Evolutionary conservation across 2,797 vertebrate species (phyloP), one percentile per base, ranked within the genome.

Genomic region (Myotis pilosus): DNA sequence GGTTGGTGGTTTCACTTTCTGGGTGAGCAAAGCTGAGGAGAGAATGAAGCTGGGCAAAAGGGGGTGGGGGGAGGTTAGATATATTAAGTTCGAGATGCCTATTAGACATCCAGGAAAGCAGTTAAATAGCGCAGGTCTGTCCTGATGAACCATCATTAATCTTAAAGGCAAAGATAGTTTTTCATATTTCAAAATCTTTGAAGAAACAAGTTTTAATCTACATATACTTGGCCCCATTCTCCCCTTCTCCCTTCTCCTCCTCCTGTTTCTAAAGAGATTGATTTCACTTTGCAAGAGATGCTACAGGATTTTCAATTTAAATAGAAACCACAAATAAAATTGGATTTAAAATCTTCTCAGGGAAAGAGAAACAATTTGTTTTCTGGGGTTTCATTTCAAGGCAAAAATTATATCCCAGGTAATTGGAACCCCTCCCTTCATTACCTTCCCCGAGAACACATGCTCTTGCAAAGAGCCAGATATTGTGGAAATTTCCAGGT

Each of bases 271-370:
- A 38, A 87, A 96, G 97, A 98, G 98, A 99, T 98, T 98, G 98
- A 98, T 98, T 98, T 98, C 97, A 97, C 96, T 98, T 98, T 98
- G 97, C 98, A 98, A 97, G 98, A 98, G 98, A 98, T 98, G 98
- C 97, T 98, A 97, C 94, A 97, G 97, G 97, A 96, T 98, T 99
- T 99, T 99, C 98, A 98, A 98, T 99, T 98, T 98, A 97, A 98
- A 98, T 97, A 98, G 97, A 98, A 97, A 97, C 97, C 96, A 97
- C 91, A 96, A 97, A 98, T 97, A 97, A 97, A 76, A 96, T 93
- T 79, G 84, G 97, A 98, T 98, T 97, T 97, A 97, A 98, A 98
- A 95, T 84, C 95, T 95, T 94, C 93, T 95, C 89, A 53, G 87
- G 92, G 69, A 96, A 96, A 97, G 86, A 60, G 97, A 98, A 98